Evolutionary conservation across 2,113 vertebrate genomes (phyloP).

Genomic region (Todiramphus saurophagus): DNA sequence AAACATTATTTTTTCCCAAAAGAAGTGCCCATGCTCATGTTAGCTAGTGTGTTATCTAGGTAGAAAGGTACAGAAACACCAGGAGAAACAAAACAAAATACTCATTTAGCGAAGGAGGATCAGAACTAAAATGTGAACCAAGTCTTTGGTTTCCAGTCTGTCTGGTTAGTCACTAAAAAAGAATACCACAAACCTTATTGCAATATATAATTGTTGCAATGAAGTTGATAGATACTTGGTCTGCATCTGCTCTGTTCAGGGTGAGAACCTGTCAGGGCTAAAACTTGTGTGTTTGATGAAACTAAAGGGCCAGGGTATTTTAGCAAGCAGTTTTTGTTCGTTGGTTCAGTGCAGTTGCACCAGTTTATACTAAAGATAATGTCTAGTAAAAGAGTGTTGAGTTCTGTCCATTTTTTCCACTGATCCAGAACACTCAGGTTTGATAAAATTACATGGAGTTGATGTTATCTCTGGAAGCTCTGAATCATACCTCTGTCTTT

Average conservation of each 20-base stretch:
- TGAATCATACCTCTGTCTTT: neutral
- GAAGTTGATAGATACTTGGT: neutral
- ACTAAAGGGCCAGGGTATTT: neutral
- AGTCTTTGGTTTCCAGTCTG: neutral
- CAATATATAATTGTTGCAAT: neutral
- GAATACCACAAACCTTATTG: neutral
- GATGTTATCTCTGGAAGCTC: neutral
- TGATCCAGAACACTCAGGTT: neutral
- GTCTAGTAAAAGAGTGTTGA: neutral
- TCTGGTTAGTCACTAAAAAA: neutral
- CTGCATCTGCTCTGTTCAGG: neutral
- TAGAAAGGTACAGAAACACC: neutral
- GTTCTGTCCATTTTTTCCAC: neutral
- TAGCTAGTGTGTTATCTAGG: neutral
- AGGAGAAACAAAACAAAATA: neutral
- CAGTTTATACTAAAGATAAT: neutral
- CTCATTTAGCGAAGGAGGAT: neutral
- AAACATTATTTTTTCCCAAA: neutral
- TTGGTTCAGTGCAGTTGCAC: neutral
- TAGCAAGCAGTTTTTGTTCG: neutral
- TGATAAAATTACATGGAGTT: neutral
- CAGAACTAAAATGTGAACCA: neutral
- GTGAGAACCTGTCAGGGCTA: neutral
- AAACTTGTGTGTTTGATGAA: neutral
- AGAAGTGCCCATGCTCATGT: neutral